Evolutionary conservation across 2,113 vertebrate species (phyloP), one percentile per base, ranked within the genome.

Genomic region (Megaceryle torquata): DNA sequence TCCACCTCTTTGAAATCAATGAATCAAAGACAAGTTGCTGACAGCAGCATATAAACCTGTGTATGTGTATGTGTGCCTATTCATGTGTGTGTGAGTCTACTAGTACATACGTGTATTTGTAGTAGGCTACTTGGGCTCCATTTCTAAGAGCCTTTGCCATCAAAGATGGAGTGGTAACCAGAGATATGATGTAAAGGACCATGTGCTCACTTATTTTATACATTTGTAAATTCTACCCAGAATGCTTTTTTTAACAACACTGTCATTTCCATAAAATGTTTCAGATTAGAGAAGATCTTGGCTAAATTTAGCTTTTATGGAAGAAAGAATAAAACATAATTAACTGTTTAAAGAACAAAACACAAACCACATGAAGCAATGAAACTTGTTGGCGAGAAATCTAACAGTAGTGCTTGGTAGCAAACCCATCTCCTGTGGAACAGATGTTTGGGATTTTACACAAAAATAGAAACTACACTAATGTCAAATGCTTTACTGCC

Each of bases 251-350:
- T 89, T 94, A 89, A 97, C 95, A 95, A 82, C 82, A 64, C 82
- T 91, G 91, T 96, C 93, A 72, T 97, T 98, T 97, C 97, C 97
- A 97, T 96, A 97, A 98, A 98, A 97, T 87, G 96, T 96, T 97
- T 98, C 95, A 91, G 97, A 98, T 98, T 98, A 98, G 97, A 94
- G 94, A 84, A 97, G 96, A 94, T 74, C 97, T 96, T 92, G 95
- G 97, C 97, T 98, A 98, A 98, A 98, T 98, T 98, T 98, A 98
- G 97, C 97, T 98, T 98, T 98, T 98, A 98, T 98, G 96, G 97
- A 97, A 96, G 97, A 95, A 97, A 96, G 97, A 94, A 97, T 98
- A 98, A 98, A 98, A 97, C 96, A 97, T 97, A 97, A 98, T 97
- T 98, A 98, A 98, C 97, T 96, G 97, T 97, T 98, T 98, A 96